A percentile compares a stretch with the other conserved stretches of the same genome.
Conservation (phyloP, 1,140 invertebrate genomes). For the Hetaerina americana region DNA sequence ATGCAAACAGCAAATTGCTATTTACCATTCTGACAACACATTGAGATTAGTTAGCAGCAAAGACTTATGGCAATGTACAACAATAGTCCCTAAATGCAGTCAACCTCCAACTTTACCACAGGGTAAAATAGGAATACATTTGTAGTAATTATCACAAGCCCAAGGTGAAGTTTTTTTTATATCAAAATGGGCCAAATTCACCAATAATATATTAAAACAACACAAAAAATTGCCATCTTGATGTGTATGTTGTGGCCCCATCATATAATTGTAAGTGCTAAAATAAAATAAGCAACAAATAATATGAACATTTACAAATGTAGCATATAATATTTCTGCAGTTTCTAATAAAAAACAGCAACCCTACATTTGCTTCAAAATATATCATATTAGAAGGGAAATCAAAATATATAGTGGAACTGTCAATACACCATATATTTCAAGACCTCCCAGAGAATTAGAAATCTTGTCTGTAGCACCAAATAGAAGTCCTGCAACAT, state of each 20-base stretch:
- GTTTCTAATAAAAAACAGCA: neutral
- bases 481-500: neutral
- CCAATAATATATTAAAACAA: neutral
- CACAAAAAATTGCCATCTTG: neutral
- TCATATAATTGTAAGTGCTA: neutral
- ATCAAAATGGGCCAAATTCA: neutral
- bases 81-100: neutral
- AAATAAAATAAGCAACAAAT: constrained; percentile 1
- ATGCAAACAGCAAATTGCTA: neutral
- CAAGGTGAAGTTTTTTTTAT: neutral
- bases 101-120: neutral
- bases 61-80: neutral
- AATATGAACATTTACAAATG: constrained; percentile 1
- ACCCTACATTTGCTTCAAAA: neutral
- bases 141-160: neutral
- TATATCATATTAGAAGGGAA: neutral
- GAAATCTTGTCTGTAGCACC: neutral
- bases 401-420: neutral
- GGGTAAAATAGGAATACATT: neutral
- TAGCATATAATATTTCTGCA: neutral
- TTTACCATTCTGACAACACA: neutral
- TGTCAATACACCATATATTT: neutral
- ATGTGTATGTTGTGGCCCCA: neutral
- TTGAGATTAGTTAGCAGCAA: neutral
- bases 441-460: neutral